phyloP scores from a whole-genome alignment of 2,888 invertebrate species.

The Plutella xylostella region DNA sequence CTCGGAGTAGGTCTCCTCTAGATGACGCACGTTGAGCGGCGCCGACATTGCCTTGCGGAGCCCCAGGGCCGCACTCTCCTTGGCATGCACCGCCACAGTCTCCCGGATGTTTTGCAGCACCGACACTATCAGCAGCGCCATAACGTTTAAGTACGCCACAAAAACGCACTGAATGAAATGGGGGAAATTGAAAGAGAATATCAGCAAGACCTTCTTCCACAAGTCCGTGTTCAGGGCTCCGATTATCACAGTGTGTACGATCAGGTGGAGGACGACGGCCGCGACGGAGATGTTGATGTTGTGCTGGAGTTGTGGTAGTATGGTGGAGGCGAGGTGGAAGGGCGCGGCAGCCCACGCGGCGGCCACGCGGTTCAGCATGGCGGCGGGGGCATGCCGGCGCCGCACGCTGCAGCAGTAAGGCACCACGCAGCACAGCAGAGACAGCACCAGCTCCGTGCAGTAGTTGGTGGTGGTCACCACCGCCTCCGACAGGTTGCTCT shows the following conservation, averaged over 20 bases:
- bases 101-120: conserved; percentile 32
- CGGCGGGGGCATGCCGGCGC: conserved; percentile 33
- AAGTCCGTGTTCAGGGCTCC: conserved; percentile 30
- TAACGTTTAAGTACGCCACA: conserved; percentile 33
- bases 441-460: conserved; percentile 31
- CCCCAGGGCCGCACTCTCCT: conserved; percentile 4
- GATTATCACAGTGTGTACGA: conserved; percentile 36
- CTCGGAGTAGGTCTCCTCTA: conserved; percentile 36
- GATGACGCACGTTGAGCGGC: conserved; percentile 28
- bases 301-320: conserved; percentile 27
- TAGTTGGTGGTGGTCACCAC: conserved; percentile 44
- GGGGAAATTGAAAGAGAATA: conserved; percentile 35
- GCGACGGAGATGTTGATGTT: conserved; percentile 23
- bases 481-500: conserved; percentile 27
- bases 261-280: conserved; percentile 25
- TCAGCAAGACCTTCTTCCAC: conserved; percentile 41
- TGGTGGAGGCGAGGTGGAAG: conserved; percentile 20
- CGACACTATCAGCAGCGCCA: conserved; percentile 33
- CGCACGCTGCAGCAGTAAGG: conserved; percentile 33
- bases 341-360: conserved; percentile 26
- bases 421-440: conserved; percentile 27
- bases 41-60: not conserved
- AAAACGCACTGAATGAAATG: conserved; percentile 41
- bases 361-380: conserved; percentile 34
- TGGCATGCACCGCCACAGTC: not conserved